A percentile compares a stretch with the other conserved stretches of the same genome.
Conservation (phyloP, 2,113 vertebrate genomes). For the Hypomesus transpacificus region DNA sequence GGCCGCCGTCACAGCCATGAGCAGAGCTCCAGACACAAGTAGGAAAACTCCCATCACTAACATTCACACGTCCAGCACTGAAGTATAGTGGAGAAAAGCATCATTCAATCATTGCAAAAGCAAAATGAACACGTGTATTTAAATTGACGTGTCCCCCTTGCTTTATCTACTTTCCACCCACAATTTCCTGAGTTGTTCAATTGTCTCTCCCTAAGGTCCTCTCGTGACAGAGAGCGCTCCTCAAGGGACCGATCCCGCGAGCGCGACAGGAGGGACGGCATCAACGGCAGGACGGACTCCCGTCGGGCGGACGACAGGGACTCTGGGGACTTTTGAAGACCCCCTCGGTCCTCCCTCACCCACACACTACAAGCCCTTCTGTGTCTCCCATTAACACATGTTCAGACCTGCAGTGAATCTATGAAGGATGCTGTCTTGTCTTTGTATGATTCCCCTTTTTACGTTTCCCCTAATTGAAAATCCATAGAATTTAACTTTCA, state of each 20-base stretch:
- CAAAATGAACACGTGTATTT: not conserved
- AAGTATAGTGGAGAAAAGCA: not conserved
- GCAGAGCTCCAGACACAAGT: slow-evolving; percentile 87
- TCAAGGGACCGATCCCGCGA: slow-evolving; percentile 84
- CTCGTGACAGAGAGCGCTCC: slow-evolving; percentile 77
- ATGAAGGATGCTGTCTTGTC: not conserved
- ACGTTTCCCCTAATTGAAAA: not conserved
- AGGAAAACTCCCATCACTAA: slow-evolving; percentile 24
- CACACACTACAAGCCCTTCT: slow-evolving; percentile 28
- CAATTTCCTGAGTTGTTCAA: not conserved
- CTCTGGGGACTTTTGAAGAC: slow-evolving; percentile 82
- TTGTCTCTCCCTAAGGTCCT: slow-evolving; percentile 73
- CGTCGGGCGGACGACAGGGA: slow-evolving; percentile 87
- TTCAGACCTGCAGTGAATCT: not conserved
- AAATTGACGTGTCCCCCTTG: not conserved
- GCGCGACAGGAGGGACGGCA: slow-evolving; percentile 76
- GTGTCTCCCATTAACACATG: slow-evolving; percentile 23
- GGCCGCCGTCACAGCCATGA: slow-evolving; percentile 84
- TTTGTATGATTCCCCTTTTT: slow-evolving; percentile 28
- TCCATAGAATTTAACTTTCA: slow-evolving; percentile 40
- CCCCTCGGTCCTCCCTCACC: slow-evolving; percentile 1
- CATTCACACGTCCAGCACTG: not conserved
- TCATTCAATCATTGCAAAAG: too few species aligned
- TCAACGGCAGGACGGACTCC: slow-evolving; percentile 83
- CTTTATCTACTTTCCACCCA: not conserved